Conservation (phyloP, 2,888 invertebrate genomes). For the Metellina segmentata region DNA sequence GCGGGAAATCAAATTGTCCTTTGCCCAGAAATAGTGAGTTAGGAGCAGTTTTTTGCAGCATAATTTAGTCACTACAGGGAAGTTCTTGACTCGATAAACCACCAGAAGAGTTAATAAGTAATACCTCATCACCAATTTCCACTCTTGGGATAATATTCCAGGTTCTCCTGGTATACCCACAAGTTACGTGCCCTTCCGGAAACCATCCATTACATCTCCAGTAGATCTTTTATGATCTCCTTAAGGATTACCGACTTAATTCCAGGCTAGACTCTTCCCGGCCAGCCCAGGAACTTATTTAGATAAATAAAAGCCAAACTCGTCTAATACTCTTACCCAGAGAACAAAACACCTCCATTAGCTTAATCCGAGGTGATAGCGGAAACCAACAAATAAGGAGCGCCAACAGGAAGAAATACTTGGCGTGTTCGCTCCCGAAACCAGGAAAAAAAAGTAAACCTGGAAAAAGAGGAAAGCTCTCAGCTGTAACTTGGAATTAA, state of each 20-base stretch:
- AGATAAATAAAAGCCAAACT: constrained; percentile 48
- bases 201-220: background rate
- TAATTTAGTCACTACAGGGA: no score
- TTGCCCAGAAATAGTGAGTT: no score
- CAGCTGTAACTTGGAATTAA: constrained; percentile 42
- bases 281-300: constrained; percentile 15
- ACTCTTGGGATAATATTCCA: no score
- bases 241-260: background rate
- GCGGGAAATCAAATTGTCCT: no score
- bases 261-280: background rate
- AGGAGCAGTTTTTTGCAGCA: no score
- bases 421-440: background rate
- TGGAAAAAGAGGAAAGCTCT: constrained; percentile 14
- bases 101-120: no score
- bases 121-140: no score
- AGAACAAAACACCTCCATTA: constrained; percentile 55
- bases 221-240: constrained; percentile 1
- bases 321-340: constrained; percentile 28
- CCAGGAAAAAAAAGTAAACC: constrained; percentile 25
- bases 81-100: no score
- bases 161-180: no score
- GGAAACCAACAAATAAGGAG: constrained; percentile 48
- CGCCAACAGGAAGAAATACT: constrained; percentile 8
- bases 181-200: no score
- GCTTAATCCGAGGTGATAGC: constrained; percentile 47